phyloP scores from a whole-genome alignment of 2,888 invertebrate species.

The Isoperla grammatica region DNA sequence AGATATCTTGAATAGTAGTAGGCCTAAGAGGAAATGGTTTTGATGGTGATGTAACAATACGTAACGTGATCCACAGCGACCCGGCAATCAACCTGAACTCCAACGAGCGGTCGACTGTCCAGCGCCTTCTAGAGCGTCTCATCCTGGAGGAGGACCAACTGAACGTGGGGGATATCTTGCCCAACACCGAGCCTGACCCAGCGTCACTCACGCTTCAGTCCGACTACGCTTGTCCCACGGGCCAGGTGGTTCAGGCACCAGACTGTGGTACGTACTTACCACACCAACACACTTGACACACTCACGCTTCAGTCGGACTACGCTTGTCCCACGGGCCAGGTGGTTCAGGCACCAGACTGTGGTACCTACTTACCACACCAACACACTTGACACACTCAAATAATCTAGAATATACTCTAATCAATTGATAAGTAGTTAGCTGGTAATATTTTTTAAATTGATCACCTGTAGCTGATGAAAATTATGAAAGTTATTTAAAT shows the following conservation, averaged over 20 bases:
- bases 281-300: not conserved
- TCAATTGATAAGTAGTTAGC: not conserved
- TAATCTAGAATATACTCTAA: not conserved
- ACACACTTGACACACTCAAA: no score
- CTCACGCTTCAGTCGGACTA: slow-evolving; percentile 73
- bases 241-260: slow-evolving; percentile 90
- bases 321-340: slow-evolving; percentile 88
- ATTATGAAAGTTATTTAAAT: no score
- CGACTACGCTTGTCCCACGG: slow-evolving; percentile 87
- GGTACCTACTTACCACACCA: slow-evolving; percentile 64
- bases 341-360: slow-evolving; percentile 89
- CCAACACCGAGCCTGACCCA: slow-evolving; percentile 91
- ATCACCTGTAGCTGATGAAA: no score
- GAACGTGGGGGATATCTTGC: slow-evolving; percentile 86
- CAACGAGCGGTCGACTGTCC: slow-evolving; percentile 79
- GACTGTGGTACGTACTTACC: slow-evolving; percentile 67
- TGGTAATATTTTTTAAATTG: not conserved
- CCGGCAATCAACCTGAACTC: slow-evolving; percentile 82
- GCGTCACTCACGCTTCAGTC: slow-evolving; percentile 81
- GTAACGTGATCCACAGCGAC: slow-evolving; percentile 74
- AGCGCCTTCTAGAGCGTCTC: slow-evolving; percentile 77
- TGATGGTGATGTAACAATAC: no score
- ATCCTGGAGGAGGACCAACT: slow-evolving; percentile 92
- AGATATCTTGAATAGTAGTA: no score
- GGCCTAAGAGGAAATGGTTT: no score